Base-by-base conservation (phyloP, 2,113 vertebrate species). In the Gymnobelideus leadbeateri region DNA sequence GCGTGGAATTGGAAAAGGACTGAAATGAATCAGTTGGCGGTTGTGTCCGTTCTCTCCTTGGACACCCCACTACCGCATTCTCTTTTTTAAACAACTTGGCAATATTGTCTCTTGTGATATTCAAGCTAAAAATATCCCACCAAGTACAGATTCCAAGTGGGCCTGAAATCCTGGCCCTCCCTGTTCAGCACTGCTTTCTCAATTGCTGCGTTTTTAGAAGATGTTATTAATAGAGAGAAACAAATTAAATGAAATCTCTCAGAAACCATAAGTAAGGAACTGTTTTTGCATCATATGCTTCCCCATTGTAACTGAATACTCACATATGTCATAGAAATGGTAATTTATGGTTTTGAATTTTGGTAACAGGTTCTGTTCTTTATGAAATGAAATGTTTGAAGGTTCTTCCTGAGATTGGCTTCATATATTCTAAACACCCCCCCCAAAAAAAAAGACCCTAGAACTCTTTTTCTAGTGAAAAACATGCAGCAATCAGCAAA, bases 211-310 rank as follows among this genome's bases (percentile, higher is more conserved):
- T 46, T 28, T 68, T 91, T 61, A 61, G 93, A 94, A 77, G 50
- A 77, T 68, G 25, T 28, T 47, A 77, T 94, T 91, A 68, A 91
- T 91, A 91, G 25, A 94, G 61, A 68, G 37, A 94, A 7, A 91
- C 49, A 94, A n/a, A 24, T 47, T 49, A 51, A 93, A 12, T 89
- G 9, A 37, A 89, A 47, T 46, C 51, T 93, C 50, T 93, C 51
- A 68, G 37, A 91, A 77, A 77, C 89, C 31, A 21, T 68, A 51
- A 26, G 55, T 52, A 43, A 91, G 37, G 24, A 31, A 46, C 52
- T 37, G 49, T 54, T 84, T 91, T 93, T 28, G 49, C 43, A 24
- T 23, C 89, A n/a, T 55, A 23, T 9, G 51, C 14, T 26, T 49
- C 24, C 51, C 50, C 24, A 46, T 53, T 55, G 46, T 53, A 52